Evolutionary conservation across 2,113 vertebrate species (phyloP), one percentile per base, ranked within the genome.

Genomic region (Pomatostomus ruficeps): DNA sequence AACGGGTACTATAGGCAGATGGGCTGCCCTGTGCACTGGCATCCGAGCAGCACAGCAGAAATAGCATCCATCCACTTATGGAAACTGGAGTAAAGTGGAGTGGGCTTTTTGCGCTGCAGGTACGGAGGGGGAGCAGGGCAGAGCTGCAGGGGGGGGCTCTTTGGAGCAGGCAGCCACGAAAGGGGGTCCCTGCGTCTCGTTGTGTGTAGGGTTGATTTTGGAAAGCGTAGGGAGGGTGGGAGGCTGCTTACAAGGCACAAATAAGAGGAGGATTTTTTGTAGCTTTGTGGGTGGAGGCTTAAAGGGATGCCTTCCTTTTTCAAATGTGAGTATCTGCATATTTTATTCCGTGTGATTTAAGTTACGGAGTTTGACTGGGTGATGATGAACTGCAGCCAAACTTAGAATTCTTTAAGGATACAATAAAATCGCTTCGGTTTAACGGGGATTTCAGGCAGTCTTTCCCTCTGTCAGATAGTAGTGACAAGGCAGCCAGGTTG

Each of bases 1-100:
- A 94, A 74, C 16, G 86, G 95, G 91, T 94, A 57, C 95, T 91
- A 12, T 4, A 58, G 91, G 96, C 90, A 87, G 90, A 95, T 82
- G 94, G 78, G 88, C 82, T 92, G 92, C 91, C 95, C 90, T 90
- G 91, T 93, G 75, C 90, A 35, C 78, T 91, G 93, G 95, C 91
- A 91, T 83, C 88, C 9, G 2, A 85, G 85, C 76, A 68, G 88
- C 81, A 55, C 77, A 51, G 88, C 95, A 95, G 95, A 88, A 95
- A 94, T 88, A 94, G 93, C 94, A 82, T 68, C 46, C 54, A 12
- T 62, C 87, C 66, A 52, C 94, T 89, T 92, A 55, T 11, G 79
- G 95, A 90, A 93, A 74, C 81, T 72, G 80, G 80, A 89, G 91
- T 52, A 49, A 72, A 93, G 83, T 59, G 74, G 90, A 87, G 80